These are phyloP conservation scores for Aphyosemion australe DNA, from an alignment of 2,113 vertebrate genomes.

Conservation along the genomic window DNA sequence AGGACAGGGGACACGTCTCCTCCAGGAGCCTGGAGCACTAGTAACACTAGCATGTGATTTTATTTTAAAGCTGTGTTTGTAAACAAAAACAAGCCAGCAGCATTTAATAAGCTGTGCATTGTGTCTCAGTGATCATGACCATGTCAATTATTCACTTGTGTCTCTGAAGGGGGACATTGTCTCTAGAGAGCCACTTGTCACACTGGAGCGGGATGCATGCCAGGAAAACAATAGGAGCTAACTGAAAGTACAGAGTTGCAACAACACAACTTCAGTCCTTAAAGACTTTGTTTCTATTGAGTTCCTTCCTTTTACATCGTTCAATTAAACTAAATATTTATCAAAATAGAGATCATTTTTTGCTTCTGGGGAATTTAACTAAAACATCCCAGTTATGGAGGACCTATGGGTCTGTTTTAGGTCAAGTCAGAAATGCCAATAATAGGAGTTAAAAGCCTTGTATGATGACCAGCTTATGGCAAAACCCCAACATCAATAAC, in stretches of 20 bases:
- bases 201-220: conserved; percentile 37
- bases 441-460: conserved; percentile 34
- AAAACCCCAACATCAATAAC: conserved; percentile 20
- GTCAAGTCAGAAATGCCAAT: conserved; percentile 19
- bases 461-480: background rate
- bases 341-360: too few species aligned
- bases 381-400: too few species aligned
- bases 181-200: conserved; percentile 64
- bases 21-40: too few species aligned
- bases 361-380: too few species aligned
- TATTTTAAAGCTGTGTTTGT: conserved; percentile 3
- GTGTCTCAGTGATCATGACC: conserved; percentile 65
- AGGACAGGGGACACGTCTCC: background rate
- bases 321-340: too few species aligned
- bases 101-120: conserved; percentile 55
- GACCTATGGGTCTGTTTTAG: background rate
- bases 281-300: too few species aligned
- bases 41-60: too few species aligned
- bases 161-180: conserved; percentile 67
- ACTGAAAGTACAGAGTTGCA: conserved; percentile 27
- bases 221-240: conserved; percentile 47
- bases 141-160: conserved; percentile 75
- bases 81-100: conserved; percentile 61
- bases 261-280: too few species aligned
- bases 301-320: too few species aligned